Base-by-base conservation (phyloP, 2,888 invertebrate species). In the Ptychoptera contaminata region DNA sequence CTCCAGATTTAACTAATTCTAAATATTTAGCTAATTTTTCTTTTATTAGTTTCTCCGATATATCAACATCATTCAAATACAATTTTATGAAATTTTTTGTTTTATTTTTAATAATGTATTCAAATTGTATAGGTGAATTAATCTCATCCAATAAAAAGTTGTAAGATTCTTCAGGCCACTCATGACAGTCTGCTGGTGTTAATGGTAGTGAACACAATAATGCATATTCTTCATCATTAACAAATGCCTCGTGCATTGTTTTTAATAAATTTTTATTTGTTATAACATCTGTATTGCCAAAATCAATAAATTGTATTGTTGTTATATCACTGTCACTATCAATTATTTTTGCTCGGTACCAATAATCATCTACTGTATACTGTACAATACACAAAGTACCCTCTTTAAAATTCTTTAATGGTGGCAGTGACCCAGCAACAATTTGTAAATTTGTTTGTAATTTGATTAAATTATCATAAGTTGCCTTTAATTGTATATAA, bases 261-360 rank as follows among this genome's bases (percentile, higher is more conserved):
- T 79, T 81, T 9, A 83, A 67, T 16, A 72, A 63, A 0, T 68
- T 71, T 42, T 35, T 35, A 0, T 72, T 70, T 39, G 77, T 73
- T 1, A 83, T 68, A 0, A 81, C 76, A 53, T 85, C 84, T 0
- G 82, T 82, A 55, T 83, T 84, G 9, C 85, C 85, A 54, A 76
- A 84, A 58, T 86, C 86, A 11, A 83, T 73, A 53, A 84, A 85
- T 31, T 82, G 73, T 1, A 85, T 76, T 0, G 82, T 82, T 9
- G 78, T 82, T 35, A 83, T 77, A 49, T 84, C 83, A 7, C 74
- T 67, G 52, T 79, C 79, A 0, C 81, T 74, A 58, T 87, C 88
- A 36, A 92, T 73, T 8, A 96, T 80, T 57, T 79, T 79, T 0
- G 92, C 94, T 46, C 96, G 74, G 62, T 96, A 96, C 94, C 96